Evolutionary conservation across 2,797 vertebrate genomes (phyloP), one percentile per base, ranked within the genome.

Genomic region (Emydoidea blandingii): DNA sequence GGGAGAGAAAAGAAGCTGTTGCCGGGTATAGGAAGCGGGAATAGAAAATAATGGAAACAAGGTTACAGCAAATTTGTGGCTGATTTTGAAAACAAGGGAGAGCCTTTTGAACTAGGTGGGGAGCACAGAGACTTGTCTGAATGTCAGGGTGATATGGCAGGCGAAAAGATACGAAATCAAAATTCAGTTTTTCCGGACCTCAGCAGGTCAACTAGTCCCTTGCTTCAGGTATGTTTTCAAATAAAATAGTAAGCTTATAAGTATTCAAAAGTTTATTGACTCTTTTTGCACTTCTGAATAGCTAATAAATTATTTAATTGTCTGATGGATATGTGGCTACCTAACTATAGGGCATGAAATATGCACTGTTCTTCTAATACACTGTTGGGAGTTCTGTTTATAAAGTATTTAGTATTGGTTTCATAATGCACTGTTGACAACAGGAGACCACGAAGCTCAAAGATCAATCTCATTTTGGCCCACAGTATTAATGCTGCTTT

Each of bases 341-440:
- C 98, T 98, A 98, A 98, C 98, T 98, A 98, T 97, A 97, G 91
- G 91, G 91, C 97, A 98, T 98, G 98, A 98, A 98, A 98, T 98
- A 98, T 98, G 98, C 96, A 97, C 98, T 95, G 93, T 98, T 98
- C 96, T 97, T 98, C 98, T 98, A 98, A 98, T 98, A 98, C 97
- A 98, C 98, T 98, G 97, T 94, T 98, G 98, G 96, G 98, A 98
- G 97, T 98, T 97, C 97, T 98, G 98, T 98, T 98, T 98, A 98
- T 98, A 98, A 98, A 98, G 98, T 98, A 98, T 98, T 98, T 98
- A 98, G 98, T 98, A 98, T 98, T 98, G 98, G 98, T 98, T 98
- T 98, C 98, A 98, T 98, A 98, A 98, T 98, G 98, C 97, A 98
- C 97, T 95, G 97, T 98, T 98, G 98, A 98, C 98, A 98, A 98